These are phyloP conservation scores for Plutella xylostella DNA, from an alignment of 2,888 invertebrate species.

Conservation along the genomic window DNA sequence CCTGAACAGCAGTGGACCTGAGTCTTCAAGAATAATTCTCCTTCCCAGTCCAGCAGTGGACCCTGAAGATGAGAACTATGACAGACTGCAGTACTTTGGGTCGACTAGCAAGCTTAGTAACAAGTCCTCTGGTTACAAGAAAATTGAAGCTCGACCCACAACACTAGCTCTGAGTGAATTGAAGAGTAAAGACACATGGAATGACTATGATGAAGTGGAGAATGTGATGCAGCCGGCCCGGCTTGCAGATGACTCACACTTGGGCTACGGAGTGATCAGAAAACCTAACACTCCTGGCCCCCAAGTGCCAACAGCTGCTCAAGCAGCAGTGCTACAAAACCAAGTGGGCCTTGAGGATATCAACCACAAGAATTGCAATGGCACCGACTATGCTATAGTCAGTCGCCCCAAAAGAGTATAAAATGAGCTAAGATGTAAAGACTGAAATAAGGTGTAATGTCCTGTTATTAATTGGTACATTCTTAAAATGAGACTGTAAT, in stretches of 20 bases:
- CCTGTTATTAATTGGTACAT: too few relatives aligned
- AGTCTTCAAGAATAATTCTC: conserved; percentile 68
- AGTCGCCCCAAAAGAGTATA: conserved; percentile 88
- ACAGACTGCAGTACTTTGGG: conserved; percentile 84
- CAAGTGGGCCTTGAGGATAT: conserved; percentile 63
- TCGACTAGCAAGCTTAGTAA: conserved; percentile 75
- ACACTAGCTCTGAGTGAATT: conserved; percentile 54
- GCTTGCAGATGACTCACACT: conserved; percentile 82
- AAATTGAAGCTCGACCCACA: conserved; percentile 73
- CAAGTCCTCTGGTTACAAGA: conserved; percentile 75
- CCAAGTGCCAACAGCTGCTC: conserved; percentile 62
- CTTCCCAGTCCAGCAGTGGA: conserved; percentile 57
- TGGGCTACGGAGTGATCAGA: conserved; percentile 82
- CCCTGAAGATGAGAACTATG: conserved; percentile 75
- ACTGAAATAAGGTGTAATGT: conserved; percentile 40
- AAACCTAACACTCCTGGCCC: conserved; percentile 72
- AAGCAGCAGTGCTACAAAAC: conserved; percentile 56
- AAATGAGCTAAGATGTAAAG: conserved; percentile 23
- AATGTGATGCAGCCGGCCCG: conserved; percentile 77
- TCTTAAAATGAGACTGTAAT: too few relatives aligned
- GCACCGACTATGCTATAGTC: conserved; percentile 84
- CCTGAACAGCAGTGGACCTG: conserved; percentile 53
- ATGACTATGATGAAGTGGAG: conserved; percentile 83
- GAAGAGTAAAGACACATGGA: conserved; percentile 69
- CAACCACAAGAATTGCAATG: conserved; percentile 78